These are phyloP conservation scores for Caenorhabditis remanei DNA, from an alignment of 1,140 invertebrate genomes.

Conservation along the genomic window DNA sequence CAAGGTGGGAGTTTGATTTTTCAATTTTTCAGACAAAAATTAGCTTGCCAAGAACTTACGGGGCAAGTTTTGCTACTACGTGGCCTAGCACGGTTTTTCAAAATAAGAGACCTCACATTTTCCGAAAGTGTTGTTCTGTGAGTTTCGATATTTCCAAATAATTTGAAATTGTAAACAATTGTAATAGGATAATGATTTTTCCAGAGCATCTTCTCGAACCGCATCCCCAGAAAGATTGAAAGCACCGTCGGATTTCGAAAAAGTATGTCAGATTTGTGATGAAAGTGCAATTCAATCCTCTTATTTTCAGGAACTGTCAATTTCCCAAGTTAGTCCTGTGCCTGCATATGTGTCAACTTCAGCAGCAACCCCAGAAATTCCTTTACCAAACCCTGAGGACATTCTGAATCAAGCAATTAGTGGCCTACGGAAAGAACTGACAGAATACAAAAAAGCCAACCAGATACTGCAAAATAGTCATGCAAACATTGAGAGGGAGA, in stretches of 20 bases:
- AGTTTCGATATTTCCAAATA: no score
- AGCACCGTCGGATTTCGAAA: background rate
- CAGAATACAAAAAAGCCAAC: conserved; percentile 43
- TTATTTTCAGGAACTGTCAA: background rate
- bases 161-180: no score
- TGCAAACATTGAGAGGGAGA: conserved; percentile 8
- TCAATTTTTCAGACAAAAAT: no score
- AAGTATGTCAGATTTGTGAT: background rate
- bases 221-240: background rate
- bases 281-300: background rate
- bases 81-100: no score
- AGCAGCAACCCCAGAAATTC: background rate
- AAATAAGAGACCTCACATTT: no score
- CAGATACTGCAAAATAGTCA: background rate
- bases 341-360: background rate
- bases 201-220: conserved; percentile 4
- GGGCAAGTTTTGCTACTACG: no score
- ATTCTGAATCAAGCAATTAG: conserved; percentile 1
- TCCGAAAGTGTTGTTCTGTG: no score
- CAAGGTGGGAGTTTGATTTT: background rate
- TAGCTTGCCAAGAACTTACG: no score
- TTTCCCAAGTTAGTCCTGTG: background rate
- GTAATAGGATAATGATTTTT: background rate
- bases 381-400: conserved; percentile 10
- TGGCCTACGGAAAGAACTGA: conserved; percentile 15